phyloP scores from a whole-genome alignment of 1,140 invertebrate genomes.

The Camponotus pennsylvanicus region DNA sequence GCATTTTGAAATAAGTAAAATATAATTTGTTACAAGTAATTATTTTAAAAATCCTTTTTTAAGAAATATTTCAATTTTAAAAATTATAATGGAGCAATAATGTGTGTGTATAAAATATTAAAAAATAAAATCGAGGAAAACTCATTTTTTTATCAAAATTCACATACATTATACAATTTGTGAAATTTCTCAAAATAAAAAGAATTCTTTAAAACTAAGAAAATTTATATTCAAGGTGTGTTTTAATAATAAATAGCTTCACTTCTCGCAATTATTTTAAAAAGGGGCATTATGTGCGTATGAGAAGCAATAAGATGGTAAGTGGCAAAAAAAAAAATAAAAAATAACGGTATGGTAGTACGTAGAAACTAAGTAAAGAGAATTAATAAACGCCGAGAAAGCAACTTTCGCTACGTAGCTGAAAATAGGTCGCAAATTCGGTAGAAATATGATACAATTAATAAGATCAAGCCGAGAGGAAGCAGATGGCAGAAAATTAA shows the following conservation, averaged over 20 bases:
- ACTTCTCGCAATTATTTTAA: background rate
- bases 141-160: constrained; percentile 1
- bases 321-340: constrained; percentile 22
- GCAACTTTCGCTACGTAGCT: background rate
- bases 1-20: background rate
- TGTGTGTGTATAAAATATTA: background rate
- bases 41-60: background rate
- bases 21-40: background rate
- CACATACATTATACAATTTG: background rate
- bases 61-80: background rate
- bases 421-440: constrained; percentile 23
- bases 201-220: background rate
- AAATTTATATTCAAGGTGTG: background rate
- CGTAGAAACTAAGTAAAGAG: background rate
- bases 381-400: constrained; percentile 36
- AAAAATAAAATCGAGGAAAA: background rate
- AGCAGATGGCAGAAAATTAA: constrained; percentile 28
- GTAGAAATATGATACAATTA: constrained; percentile 19
- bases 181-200: background rate
- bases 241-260: constrained; percentile 4
- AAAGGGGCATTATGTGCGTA: too few species aligned
- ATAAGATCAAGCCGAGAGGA: background rate
- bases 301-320: background rate
- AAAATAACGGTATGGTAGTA: constrained; percentile 8
- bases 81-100: background rate